Evolutionary conservation across 2,888 invertebrate species (phyloP).

Genomic region (Chymomyza amoena): DNA sequence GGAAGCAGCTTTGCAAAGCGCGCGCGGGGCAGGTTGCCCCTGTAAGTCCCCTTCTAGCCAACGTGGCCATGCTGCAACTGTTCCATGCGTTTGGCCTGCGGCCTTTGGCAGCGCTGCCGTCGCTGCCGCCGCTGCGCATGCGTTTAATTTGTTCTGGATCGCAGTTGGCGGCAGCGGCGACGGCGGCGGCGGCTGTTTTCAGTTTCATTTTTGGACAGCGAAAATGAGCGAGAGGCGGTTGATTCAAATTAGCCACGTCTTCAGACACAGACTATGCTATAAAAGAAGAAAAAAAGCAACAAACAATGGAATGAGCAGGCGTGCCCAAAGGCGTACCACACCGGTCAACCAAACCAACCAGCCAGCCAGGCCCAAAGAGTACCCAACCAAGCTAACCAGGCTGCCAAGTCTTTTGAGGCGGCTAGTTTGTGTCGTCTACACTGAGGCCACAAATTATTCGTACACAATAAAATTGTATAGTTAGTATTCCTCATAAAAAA

Average conservation of each 20-base stretch:
- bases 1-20: constrained; percentile 33
- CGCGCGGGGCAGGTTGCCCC: constrained; percentile 9
- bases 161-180: not conserved
- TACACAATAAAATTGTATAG: too few relatives aligned
- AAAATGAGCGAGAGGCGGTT: constrained; percentile 73
- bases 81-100: constrained; percentile 43
- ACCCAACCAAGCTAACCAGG: constrained; percentile 23
- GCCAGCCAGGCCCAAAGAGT: constrained; percentile 48
- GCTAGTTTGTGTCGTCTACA: constrained; percentile 32
- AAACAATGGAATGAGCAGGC: constrained; percentile 72
- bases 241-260: constrained; percentile 74
- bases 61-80: not conserved
- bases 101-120: constrained; percentile 13
- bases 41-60: constrained; percentile 25
- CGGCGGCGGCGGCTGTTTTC: constrained; percentile 34
- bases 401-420: not conserved
- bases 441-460: too few relatives aligned
- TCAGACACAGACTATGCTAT: constrained; percentile 31
- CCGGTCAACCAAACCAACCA: constrained; percentile 1
- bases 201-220: constrained; percentile 68
- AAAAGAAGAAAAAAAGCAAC: constrained; percentile 58
- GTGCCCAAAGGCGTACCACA: constrained; percentile 61
- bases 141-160: constrained; percentile 59
- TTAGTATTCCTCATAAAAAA: too few relatives aligned
- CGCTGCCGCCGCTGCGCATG: constrained; percentile 57